A percentile compares a stretch with the other conserved stretches of the same genome.
Conservation (phyloP, 2,797 vertebrate genomes). For the Esox lucius region DNA sequence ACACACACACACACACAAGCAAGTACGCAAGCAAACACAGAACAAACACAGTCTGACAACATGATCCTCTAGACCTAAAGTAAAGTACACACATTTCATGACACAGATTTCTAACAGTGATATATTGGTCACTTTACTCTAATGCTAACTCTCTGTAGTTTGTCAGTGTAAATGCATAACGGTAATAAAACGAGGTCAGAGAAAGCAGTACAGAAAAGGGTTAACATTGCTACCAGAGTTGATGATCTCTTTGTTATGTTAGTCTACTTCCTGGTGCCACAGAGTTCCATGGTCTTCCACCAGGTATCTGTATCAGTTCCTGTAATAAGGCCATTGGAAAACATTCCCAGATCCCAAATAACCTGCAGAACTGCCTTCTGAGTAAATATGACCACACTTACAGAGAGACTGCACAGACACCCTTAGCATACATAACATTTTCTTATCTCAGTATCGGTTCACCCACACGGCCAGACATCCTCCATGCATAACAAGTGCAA, state of each 20-base stretch:
- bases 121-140: background rate
- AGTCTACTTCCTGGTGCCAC: constrained; percentile 32
- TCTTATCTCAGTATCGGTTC: constrained; percentile 54
- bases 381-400: constrained; percentile 53
- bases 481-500: too few species aligned
- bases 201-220: background rate
- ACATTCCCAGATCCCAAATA: constrained; percentile 43
- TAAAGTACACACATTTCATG: background rate
- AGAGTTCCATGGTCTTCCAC: constrained; percentile 4
- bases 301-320: constrained; percentile 20
- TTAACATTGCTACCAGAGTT: background rate
- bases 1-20: too few species aligned
- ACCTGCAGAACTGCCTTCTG: constrained; percentile 59
- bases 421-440: constrained; percentile 58
- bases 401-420: constrained; percentile 39
- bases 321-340: constrained; percentile 21
- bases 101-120: background rate
- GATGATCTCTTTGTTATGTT: constrained; percentile 1
- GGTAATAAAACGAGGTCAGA: background rate
- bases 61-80: background rate
- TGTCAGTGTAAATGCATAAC: background rate
- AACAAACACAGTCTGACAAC: background rate
- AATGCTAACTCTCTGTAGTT: background rate
- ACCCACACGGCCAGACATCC: background rate
- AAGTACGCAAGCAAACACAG: constrained; percentile 1